These are phyloP conservation scores for Dissostichus mawsoni DNA, from an alignment of 2,113 vertebrate species.

Conservation along the genomic window DNA sequence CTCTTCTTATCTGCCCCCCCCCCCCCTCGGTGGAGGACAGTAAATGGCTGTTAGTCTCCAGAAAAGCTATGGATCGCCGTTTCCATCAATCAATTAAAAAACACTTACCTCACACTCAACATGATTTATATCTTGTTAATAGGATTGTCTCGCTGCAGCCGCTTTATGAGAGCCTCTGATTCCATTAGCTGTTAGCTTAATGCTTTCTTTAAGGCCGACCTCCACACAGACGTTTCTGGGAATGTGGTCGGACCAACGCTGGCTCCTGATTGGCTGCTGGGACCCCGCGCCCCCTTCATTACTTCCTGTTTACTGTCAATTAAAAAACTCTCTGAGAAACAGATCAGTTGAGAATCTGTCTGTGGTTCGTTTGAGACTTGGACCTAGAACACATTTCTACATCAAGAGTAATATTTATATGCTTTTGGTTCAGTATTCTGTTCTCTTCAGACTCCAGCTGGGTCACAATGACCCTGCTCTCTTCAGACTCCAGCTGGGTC, in stretches of 20 bases:
- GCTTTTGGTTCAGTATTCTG: too few relatives aligned
- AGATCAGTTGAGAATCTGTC: too few relatives aligned
- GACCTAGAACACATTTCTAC: too few relatives aligned
- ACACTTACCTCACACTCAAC: constrained; percentile 99
- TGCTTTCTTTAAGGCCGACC: constrained; percentile 94
- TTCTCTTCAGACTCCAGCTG: too few relatives aligned
- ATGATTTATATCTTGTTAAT: constrained; percentile 99
- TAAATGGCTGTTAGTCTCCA: constrained; percentile 94
- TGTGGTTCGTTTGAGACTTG: too few relatives aligned
- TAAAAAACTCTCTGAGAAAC: not conserved
- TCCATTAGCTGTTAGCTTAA: constrained; percentile 98
- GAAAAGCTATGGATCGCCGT: constrained; percentile 91
- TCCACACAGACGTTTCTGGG: constrained; percentile 89
- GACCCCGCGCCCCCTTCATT: constrained; percentile 35
- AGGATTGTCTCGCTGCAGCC: constrained; percentile 99
- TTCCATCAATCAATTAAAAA: constrained; percentile 99
- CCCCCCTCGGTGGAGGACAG: constrained; percentile 88
- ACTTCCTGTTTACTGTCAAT: constrained; percentile 38
- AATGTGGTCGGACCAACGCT: constrained; percentile 87
- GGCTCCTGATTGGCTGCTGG: constrained; percentile 34
- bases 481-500: too few relatives aligned
- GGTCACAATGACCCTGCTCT: too few relatives aligned
- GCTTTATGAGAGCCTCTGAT: constrained; percentile 98
- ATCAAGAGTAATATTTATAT: too few relatives aligned
- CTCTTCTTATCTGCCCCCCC: constrained; percentile 90